Evolutionary conservation across 2,113 vertebrate species (phyloP).

Genomic region (Lampris megalopsis): DNA sequence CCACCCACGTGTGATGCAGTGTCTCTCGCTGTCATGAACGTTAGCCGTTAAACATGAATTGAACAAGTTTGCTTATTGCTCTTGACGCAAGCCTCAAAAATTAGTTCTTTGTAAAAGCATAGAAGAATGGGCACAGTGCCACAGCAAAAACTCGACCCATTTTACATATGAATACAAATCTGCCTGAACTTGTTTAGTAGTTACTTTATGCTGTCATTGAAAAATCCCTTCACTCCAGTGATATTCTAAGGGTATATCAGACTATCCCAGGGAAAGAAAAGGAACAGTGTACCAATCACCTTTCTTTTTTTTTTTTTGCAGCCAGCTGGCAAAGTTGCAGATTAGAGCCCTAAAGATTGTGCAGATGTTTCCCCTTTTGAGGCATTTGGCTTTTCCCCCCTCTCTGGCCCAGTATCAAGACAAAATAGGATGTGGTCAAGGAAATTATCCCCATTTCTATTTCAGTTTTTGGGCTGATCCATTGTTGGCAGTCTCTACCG

Average conservation of each 20-base stretch:
- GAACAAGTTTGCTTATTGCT: not conserved
- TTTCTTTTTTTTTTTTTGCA: not conserved
- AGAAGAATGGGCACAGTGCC: not conserved
- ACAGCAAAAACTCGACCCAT: not conserved
- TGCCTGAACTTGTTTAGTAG: too few species aligned
- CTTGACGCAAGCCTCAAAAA: not conserved
- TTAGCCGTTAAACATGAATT: slow-evolving; percentile 2
- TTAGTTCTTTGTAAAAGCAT: not conserved
- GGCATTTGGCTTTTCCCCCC: slow-evolving; percentile 19
- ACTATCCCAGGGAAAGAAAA: not conserved
- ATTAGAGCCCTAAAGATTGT: slow-evolving; percentile 7
- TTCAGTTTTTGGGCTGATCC: slow-evolving; percentile 29
- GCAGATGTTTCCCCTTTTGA: slow-evolving; percentile 47
- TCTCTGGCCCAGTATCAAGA: slow-evolving; percentile 20
- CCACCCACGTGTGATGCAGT: not conserved
- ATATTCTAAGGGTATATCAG: not conserved
- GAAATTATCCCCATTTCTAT: slow-evolving; percentile 47
- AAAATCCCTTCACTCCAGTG: too few species aligned
- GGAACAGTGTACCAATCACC: too few species aligned
- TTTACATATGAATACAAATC: not conserved
- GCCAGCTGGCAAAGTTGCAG: slow-evolving; percentile 17
- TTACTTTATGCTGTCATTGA: too few species aligned
- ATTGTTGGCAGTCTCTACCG: slow-evolving; percentile 14
- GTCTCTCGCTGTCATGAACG: not conserved
- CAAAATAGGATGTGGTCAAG: slow-evolving; percentile 46